phyloP scores from a whole-genome alignment of 1,140 invertebrate genomes.

The Zaprionus lachaisei region DNA sequence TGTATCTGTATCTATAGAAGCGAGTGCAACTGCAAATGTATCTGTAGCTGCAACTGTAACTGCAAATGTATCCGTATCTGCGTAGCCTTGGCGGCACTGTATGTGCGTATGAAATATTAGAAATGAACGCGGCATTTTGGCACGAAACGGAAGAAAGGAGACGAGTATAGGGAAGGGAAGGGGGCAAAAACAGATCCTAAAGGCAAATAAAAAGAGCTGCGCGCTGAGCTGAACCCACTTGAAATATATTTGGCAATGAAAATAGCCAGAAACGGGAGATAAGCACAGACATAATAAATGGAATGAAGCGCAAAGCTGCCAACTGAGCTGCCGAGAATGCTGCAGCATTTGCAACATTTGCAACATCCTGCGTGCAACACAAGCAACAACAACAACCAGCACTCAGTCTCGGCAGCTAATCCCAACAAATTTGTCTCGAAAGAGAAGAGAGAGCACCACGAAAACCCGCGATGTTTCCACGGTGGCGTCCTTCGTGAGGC shows the following conservation, averaged over 20 bases:
- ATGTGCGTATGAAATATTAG: constrained; percentile 62
- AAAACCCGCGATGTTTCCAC: constrained; percentile 19
- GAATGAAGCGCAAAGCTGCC: constrained; percentile 68
- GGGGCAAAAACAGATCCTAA: constrained; percentile 55
- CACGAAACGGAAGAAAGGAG: neutral
- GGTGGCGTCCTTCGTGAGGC: constrained; percentile 48
- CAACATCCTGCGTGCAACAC: constrained; percentile 28
- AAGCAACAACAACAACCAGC: constrained; percentile 29
- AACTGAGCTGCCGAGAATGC: constrained; percentile 63
- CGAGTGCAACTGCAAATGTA: constrained; percentile 12
- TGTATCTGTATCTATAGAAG: constrained; percentile 35
- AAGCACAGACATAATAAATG: constrained; percentile 71
- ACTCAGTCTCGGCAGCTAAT: constrained; percentile 51
- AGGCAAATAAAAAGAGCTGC: constrained; percentile 67
- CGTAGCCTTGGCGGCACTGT: constrained; percentile 14
- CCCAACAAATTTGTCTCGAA: constrained; percentile 73
- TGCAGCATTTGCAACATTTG: constrained; percentile 59
- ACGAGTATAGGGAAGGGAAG: neutral
- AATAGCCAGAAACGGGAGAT: constrained; percentile 51
- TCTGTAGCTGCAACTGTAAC: constrained; percentile 23
- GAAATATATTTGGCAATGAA: constrained; percentile 80
- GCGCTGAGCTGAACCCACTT: constrained; percentile 61
- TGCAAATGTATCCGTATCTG: constrained; percentile 31
- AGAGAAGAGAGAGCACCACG: constrained; percentile 1
- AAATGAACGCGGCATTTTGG: constrained; percentile 54